phyloP scores from a whole-genome alignment of 1,140 invertebrate genomes.

The Eurosta solidaginis region DNA sequence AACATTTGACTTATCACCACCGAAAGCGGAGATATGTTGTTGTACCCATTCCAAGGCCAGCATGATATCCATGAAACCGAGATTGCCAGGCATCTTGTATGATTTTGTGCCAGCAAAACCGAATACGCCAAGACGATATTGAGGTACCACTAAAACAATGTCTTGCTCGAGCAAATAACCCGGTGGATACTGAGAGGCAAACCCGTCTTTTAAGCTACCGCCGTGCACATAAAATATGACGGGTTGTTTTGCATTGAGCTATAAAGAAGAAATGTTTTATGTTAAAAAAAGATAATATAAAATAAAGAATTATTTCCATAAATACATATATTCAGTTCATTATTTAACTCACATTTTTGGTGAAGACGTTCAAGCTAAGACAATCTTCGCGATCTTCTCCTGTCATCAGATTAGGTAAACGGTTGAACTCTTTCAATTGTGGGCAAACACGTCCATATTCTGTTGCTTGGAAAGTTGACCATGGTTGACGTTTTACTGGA shows the following conservation, averaged over 20 bases:
- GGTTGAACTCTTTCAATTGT: conserved; percentile 45
- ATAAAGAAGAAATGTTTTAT: too few relatives aligned
- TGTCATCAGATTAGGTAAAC: conserved; percentile 35
- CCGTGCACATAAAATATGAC: conserved; percentile 57
- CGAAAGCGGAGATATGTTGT: conserved; percentile 68
- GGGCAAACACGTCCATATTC: conserved; percentile 52
- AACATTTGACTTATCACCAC: conserved; percentile 66
- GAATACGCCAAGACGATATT: conserved; percentile 73
- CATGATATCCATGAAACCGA: conserved; percentile 44
- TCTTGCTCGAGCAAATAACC: conserved; percentile 75
- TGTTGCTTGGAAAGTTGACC: conserved; percentile 39
- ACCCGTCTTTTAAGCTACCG: conserved; percentile 54
- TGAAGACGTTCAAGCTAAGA: conserved; percentile 50
- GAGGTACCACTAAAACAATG: conserved; percentile 76
- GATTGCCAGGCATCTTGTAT: conserved; percentile 46
- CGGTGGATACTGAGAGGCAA: conserved; percentile 68
- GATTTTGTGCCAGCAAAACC: conserved; percentile 62
- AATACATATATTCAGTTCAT: neutral
- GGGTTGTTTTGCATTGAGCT: conserved; percentile 45
- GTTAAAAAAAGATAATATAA: too few relatives aligned
- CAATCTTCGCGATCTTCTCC: conserved; percentile 52
- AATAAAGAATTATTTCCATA: neutral
- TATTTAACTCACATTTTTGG: conserved; percentile 47
- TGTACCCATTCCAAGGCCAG: conserved; percentile 67
- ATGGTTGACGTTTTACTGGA: conserved; percentile 32